Base-by-base conservation (phyloP, 2,797 vertebrate genomes). In the Triplophysa bombifrons region DNA sequence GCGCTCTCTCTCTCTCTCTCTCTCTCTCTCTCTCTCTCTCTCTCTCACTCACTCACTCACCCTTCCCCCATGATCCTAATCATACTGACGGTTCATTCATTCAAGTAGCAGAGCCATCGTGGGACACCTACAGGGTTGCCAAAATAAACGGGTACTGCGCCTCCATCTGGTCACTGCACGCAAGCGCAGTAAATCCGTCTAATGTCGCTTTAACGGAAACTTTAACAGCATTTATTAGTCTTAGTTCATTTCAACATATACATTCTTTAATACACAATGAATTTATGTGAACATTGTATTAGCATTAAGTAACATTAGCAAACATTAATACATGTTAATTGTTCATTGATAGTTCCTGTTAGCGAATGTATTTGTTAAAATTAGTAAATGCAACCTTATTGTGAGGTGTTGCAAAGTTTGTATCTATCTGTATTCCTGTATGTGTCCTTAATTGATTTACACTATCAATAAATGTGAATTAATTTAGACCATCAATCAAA, bases 81-180 rank as follows among this genome's bases (percentile, higher is more conserved):
- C 60, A 79, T 61, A 66, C 75, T 11, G 53, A 9, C n/a, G n/a
- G 48, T 72, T 72, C 83, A 85, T 88, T 88, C 83, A 88, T 82
- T 72, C 68, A 82, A 51, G 27, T 9, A 20, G 58, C 66, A 38
- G 17, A 61, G 19, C 6, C 46, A 13, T 46, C 25, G 60, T 5
- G 20, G 55, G 48, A 25, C 17, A 41, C 38, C 22, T 64, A 53
- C 25, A 14, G 12, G 38, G 38, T 7, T 20, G 72, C 6, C 6
- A 19, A 34, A 76, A 14, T 50, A 56, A 53, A 38, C 14, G 50
- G 8, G 3, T 22, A 34, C 22, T 30, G 44, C 77, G 20, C 70
- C 70, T 46, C 63, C 78, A 66, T n/a, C 70, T 67, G 78, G 78
- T 14, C 78, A 80, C 53, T 73, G 61, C 44, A 73, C 51, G 70